Conservation (phyloP, 2,113 vertebrate species). For the Aegithalos caudatus region DNA sequence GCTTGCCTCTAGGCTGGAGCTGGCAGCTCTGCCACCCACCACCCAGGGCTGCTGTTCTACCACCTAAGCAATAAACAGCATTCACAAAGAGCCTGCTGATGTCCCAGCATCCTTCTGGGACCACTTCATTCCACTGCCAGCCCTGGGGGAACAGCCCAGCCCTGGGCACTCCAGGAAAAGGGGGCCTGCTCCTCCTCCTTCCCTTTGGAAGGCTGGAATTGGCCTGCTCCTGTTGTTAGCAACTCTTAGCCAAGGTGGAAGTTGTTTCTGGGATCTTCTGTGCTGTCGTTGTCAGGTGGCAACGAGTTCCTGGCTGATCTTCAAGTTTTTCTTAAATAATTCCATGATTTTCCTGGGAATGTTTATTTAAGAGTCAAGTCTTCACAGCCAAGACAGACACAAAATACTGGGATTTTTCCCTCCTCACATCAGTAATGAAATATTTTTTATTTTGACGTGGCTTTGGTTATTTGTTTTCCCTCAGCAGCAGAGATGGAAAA, state of each 20-base stretch:
- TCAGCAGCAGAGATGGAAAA: not conserved
- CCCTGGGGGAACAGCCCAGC: rapidly evolving
- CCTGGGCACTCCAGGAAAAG: rapidly evolving
- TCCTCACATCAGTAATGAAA: not conserved
- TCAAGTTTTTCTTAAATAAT: not conserved
- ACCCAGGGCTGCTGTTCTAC: too few relatives aligned
- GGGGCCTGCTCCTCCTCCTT: rapidly evolving
- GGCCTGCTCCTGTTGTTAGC: rapidly evolving
- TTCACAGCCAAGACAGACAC: not conserved
- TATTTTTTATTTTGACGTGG: not conserved
- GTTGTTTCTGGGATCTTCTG: rapidly evolving
- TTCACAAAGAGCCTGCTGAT: too few relatives aligned
- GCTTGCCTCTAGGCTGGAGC: too few relatives aligned
- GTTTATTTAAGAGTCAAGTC: not conserved
- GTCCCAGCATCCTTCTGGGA: too few relatives aligned
- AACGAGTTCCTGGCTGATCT: not conserved
- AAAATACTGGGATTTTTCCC: not conserved
- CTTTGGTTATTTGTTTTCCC: not conserved
- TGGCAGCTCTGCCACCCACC: too few relatives aligned
- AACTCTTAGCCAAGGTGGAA: not conserved
- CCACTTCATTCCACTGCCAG: too few relatives aligned
- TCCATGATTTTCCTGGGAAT: not conserved
- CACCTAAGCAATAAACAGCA: too few relatives aligned
- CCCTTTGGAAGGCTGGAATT: not conserved
- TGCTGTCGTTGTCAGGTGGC: not conserved